Percentiles rank a stretch among this genome's conserved stretches.
Evolutionary conservation across 2,113 vertebrate genomes (phyloP).

Genomic region (Poecile atricapillus): DNA sequence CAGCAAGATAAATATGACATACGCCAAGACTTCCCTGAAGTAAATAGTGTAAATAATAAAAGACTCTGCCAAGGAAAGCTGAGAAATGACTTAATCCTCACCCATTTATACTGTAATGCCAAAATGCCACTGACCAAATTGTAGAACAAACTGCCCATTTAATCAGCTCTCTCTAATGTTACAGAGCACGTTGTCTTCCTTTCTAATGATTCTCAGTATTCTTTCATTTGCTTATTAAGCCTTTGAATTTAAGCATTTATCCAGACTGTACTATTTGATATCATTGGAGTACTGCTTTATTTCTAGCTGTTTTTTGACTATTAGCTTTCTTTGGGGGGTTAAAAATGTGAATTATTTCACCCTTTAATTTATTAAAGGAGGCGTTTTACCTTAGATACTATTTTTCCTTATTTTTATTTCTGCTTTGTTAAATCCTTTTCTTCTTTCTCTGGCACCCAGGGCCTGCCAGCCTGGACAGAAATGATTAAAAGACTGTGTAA

Average conservation of each 20-base stretch:
- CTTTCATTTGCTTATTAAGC: slow-evolving; percentile 14
- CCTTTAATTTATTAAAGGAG: slow-evolving; percentile 20
- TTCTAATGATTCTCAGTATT: slow-evolving; percentile 60
- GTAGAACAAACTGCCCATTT: slow-evolving; percentile 74
- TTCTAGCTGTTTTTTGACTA: not conserved
- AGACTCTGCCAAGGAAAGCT: slow-evolving; percentile 81
- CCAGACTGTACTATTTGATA: not conserved
- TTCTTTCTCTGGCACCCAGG: slow-evolving; percentile 21
- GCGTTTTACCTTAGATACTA: slow-evolving; percentile 1
- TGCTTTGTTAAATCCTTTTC: slow-evolving; percentile 56
- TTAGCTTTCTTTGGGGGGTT: not conserved
- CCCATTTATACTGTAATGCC: slow-evolving; percentile 77
- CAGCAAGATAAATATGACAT: slow-evolving; percentile 85
- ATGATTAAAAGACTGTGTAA: slow-evolving; percentile 67
- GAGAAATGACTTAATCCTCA: slow-evolving; percentile 88
- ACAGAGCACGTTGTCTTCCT: slow-evolving; percentile 59
- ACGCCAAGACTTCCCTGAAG: slow-evolving; percentile 80
- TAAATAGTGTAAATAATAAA: slow-evolving; percentile 91
- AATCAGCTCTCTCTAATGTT: slow-evolving; percentile 69
- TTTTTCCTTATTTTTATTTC: slow-evolving; percentile 47
- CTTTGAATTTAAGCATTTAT: not conserved
- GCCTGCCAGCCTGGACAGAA: slow-evolving; percentile 52
- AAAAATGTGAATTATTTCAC: slow-evolving; percentile 23
- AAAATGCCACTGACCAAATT: slow-evolving; percentile 71
- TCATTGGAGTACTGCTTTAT: not conserved